A percentile compares a stretch with the other conserved stretches of the same genome.
These are phyloP conservation scores for Monoplex corrugatus DNA, from an alignment of 2,888 invertebrate species.

Conservation along the genomic window DNA sequence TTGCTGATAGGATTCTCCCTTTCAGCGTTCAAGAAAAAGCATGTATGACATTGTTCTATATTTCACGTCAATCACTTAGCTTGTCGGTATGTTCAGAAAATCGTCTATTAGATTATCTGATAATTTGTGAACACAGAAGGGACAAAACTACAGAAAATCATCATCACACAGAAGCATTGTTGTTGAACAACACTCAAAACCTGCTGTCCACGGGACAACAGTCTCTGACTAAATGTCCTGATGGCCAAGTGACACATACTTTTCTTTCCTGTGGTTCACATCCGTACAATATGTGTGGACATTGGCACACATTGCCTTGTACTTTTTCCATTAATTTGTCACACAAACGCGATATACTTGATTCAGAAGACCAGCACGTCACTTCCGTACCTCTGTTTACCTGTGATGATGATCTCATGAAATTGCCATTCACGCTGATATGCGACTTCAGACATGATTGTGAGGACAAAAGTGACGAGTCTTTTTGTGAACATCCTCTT, in stretches of 20 bases:
- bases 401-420: not conserved
- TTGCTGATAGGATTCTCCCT: no score
- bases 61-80: not conserved
- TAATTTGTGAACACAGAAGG: not conserved
- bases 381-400: not conserved
- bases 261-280: not conserved
- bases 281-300: not conserved
- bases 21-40: not conserved
- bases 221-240: not conserved
- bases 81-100: not conserved
- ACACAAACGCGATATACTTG: no score
- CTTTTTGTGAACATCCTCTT: not conserved
- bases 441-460: not conserved
- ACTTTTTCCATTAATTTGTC: no score
- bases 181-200: not conserved
- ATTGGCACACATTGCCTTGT: not conserved
- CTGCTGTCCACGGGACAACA: not conserved
- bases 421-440: not conserved
- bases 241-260: not conserved
- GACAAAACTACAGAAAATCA: not conserved
- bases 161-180: not conserved
- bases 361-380: no score
- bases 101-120: not conserved
- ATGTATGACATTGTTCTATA: not conserved
- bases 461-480: not conserved